Evolutionary conservation across 2,113 vertebrate genomes (phyloP).

Genomic region (Lamprologus callipterus): DNA sequence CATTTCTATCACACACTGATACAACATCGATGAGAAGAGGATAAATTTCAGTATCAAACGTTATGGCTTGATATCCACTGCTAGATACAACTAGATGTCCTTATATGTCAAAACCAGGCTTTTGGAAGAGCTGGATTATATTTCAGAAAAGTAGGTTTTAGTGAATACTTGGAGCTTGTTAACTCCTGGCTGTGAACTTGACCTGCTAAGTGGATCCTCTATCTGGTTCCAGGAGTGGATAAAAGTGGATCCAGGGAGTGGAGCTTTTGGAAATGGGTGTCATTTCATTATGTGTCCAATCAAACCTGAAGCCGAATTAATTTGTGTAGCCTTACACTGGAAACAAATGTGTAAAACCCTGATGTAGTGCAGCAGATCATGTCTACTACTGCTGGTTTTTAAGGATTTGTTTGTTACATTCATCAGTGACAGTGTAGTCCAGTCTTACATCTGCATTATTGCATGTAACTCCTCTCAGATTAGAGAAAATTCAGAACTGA

Average conservation of each 20-base stretch:
- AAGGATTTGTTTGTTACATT: not conserved
- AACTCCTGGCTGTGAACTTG: not conserved
- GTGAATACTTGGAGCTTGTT: not conserved
- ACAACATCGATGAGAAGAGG: not conserved
- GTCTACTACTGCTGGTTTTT: not conserved
- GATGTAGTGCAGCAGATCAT: not conserved
- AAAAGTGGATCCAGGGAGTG: not conserved
- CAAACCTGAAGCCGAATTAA: not conserved
- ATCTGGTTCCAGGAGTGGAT: not conserved
- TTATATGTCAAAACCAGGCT: not conserved
- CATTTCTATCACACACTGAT: not conserved
- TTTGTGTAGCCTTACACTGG: not conserved
- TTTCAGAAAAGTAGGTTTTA: not conserved
- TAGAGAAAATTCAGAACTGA: not conserved
- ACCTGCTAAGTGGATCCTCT: not conserved
- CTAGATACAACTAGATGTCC: not conserved
- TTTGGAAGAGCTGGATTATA: not conserved
- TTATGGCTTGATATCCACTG: not conserved
- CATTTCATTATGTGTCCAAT: not conserved
- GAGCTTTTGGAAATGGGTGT: not conserved
- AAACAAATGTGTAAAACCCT: not conserved
- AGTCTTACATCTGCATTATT: not conserved
- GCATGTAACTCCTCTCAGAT: not conserved
- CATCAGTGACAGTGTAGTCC: fast-evolving
- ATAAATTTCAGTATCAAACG: not conserved